A percentile compares a stretch with the other conserved stretches of the same genome.
These are phyloP conservation scores for Corythoichthys haematopterus DNA, from an alignment of 2,113 vertebrate genomes.

Conservation along the genomic window DNA sequence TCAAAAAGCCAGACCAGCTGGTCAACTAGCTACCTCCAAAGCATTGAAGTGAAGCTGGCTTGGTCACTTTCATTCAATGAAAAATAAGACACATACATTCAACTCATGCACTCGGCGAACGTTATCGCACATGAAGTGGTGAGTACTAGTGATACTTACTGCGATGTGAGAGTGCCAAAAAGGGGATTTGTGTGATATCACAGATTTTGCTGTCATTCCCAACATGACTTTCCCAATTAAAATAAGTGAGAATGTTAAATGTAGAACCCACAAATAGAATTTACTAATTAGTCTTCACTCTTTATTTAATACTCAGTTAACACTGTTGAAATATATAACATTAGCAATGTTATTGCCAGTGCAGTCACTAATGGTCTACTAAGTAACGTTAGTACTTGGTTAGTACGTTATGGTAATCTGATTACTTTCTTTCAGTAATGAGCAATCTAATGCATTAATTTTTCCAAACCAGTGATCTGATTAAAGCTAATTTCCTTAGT, in stretches of 20 bases:
- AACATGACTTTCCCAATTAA: neutral
- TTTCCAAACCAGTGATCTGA: too few species aligned
- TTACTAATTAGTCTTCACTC: neutral
- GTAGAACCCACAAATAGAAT: neutral
- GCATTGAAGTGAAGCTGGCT: slow-evolving; percentile 25
- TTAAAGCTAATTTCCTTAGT: too few species aligned
- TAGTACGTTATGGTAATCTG: too few species aligned
- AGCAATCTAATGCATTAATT: too few species aligned
- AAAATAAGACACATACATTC: slow-evolving; percentile 8
- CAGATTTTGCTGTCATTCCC: neutral
- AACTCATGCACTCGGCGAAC: slow-evolving; percentile 23
- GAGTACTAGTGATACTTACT: slow-evolving; percentile 4
- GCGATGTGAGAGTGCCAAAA: neutral
- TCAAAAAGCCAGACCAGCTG: slow-evolving; percentile 59
- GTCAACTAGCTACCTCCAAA: slow-evolving; percentile 50
- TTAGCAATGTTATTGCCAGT: neutral
- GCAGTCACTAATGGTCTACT: too few species aligned
- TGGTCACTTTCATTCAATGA: slow-evolving; percentile 25
- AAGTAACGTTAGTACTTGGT: too few species aligned
- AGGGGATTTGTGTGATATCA: neutral
- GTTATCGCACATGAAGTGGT: slow-evolving; percentile 12
- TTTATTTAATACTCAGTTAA: neutral
- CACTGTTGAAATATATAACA: neutral
- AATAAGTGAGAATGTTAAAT: neutral
- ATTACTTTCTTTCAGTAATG: too few species aligned